Base-by-base conservation (phyloP, 1,140 invertebrate species). In the Heliconius melpomene region DNA sequence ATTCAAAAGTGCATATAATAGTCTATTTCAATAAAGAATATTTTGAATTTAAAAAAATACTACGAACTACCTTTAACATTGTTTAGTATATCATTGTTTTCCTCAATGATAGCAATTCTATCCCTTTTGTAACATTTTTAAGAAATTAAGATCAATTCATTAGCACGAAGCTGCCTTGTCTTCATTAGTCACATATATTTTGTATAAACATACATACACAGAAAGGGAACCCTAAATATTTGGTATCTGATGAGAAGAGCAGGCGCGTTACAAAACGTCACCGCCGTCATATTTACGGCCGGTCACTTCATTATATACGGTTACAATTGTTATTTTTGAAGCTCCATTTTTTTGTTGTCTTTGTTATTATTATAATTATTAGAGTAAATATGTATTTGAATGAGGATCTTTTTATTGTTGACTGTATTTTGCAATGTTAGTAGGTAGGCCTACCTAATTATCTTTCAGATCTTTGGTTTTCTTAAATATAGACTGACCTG, bases 161-260 rank as follows among this genome's bases (percentile, higher is more conserved):
- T 32, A 32, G 29, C 20, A 54, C 50, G 52, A 7, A 54, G 52
- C 7, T 54, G 20, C 20, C 16, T 54, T 54, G 16, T 54, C 32
- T 32, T 0, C 32, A 20, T n/a, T 54, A 54, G 20, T 20, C 52
- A n/a, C n/a, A 60, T n/a, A 60, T 23, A 66, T 26, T n/a, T 13
- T 26, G 16, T 26, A 66, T n/a, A 66, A 23, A 66, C 60, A 29
- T 26, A 16, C 3, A 66, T 66, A 66, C 13, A 66, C 13, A 66
- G n/a, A 66, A 66, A 66, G 60, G 23, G 60, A 72, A 78, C 76
- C 76, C 76, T 78, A 78, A 50, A 77, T 50, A 52, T 80, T 80
- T 80, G 26, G 72, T 32, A 8, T 80, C 32, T 80, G 79, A 80
- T 80, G 79, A 80, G 75, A 60, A 77, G 66, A 73, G 23, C 79